Evolutionary conservation across 2,113 vertebrate species (phyloP).

Genomic region (Gymnarchus niloticus): DNA sequence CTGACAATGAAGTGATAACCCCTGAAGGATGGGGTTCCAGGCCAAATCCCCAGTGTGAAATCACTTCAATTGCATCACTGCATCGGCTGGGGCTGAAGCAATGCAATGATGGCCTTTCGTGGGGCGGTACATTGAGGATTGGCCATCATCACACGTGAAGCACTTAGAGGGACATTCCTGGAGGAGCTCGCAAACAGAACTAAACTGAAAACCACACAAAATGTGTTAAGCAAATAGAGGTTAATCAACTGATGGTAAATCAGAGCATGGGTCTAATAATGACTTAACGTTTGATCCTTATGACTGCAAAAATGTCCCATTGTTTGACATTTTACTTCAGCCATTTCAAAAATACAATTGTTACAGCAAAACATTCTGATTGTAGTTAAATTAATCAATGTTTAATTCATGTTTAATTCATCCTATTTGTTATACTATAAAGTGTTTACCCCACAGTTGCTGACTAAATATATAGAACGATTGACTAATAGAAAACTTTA

Average conservation of each 20-base stretch:
- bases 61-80: background rate
- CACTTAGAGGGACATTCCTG: background rate
- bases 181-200: background rate
- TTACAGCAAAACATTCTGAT: no score
- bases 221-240: background rate
- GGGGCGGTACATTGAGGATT: background rate
- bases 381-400: no score
- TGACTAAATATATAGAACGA: background rate
- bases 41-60: background rate
- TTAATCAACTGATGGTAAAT: background rate
- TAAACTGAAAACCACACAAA: background rate
- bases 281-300: background rate
- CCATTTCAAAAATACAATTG: background rate
- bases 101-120: background rate
- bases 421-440: conserved; percentile 6
- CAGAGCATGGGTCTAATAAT: background rate
- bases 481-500: no score
- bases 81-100: background rate
- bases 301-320: background rate
- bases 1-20: background rate
- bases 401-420: no score
- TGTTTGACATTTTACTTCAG: background rate
- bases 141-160: background rate
- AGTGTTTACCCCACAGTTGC: background rate
- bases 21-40: background rate